Conservation (phyloP, 2,797 vertebrate genomes). For the Cynopterus sphinx region DNA sequence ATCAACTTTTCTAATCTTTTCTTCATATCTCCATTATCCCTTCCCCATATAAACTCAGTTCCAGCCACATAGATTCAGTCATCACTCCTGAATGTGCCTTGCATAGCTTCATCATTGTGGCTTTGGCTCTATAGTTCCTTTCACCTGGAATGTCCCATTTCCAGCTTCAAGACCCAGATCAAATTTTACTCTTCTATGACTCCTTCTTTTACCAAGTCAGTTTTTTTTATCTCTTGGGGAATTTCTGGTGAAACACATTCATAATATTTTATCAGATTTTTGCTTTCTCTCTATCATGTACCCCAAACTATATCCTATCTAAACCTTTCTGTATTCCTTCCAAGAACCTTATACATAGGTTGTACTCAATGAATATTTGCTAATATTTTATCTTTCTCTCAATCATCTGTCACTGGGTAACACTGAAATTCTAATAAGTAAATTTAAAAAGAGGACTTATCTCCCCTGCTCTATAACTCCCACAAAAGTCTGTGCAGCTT, state of each 20-base stretch:
- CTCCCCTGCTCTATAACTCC: background rate
- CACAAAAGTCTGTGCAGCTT: slow-evolving; percentile 40
- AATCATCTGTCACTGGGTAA: slow-evolving; percentile 6
- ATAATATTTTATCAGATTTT: background rate
- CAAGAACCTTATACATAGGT: background rate
- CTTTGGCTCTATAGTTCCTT: background rate
- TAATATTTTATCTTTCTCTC: slow-evolving; percentile 24
- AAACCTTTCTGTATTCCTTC: background rate
- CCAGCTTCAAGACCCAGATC: background rate
- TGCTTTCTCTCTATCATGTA: background rate
- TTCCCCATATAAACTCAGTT: background rate
- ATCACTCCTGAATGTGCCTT: background rate
- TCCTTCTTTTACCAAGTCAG: background rate
- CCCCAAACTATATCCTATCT: background rate
- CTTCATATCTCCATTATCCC: background rate
- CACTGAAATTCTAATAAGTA: slow-evolving; percentile 41
- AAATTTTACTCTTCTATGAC: background rate
- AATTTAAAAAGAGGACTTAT: slow-evolving; percentile 25
- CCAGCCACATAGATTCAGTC: background rate
- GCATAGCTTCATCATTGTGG: background rate
- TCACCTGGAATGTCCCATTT: background rate
- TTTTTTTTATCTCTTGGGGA: background rate
- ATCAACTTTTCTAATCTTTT: background rate
- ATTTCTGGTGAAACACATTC: background rate
- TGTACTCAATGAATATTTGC: background rate